Percentiles rank a stretch among this genome's conserved stretches.
Conservation (phyloP, 2,888 invertebrate genomes). For the Scaptomyza polygonia region DNA sequence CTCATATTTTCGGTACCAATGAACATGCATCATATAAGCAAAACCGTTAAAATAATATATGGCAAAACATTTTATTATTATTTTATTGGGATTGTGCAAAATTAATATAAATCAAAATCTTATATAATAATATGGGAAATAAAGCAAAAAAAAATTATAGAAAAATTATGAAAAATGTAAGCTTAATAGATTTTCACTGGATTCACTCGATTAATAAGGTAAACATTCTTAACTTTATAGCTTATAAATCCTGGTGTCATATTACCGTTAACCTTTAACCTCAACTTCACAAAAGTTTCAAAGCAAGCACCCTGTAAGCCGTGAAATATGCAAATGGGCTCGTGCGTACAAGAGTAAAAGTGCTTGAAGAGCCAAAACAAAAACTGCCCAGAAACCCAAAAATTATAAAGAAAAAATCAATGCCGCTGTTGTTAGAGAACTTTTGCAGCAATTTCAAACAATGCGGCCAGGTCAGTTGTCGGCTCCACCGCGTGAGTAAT, state of each 20-base stretch:
- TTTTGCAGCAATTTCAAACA: slow-evolving; percentile 46
- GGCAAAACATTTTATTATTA: too few relatives aligned
- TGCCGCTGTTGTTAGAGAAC: slow-evolving; percentile 43
- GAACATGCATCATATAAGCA: too few relatives aligned
- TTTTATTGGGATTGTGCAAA: too few relatives aligned
- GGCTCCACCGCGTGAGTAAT: slow-evolving; percentile 10
- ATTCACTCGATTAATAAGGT: too few relatives aligned
- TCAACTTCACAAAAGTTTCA: slow-evolving; percentile 17
- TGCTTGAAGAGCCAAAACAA: slow-evolving; percentile 34
- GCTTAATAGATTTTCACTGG: too few relatives aligned
- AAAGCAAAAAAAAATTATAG: not conserved
- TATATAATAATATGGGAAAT: too few relatives aligned
- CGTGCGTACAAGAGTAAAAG: slow-evolving; percentile 58
- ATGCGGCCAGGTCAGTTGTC: slow-evolving; percentile 51
- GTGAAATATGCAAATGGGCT: slow-evolving; percentile 65
- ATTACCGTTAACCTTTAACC: slow-evolving; percentile 18
- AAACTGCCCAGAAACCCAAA: slow-evolving; percentile 21
- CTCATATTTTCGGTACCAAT: too few relatives aligned
- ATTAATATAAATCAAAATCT: too few relatives aligned
- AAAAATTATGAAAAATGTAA: not conserved
- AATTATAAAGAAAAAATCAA: slow-evolving; percentile 58
- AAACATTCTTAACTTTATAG: not conserved
- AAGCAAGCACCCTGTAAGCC: slow-evolving; percentile 35
- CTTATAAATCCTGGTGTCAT: not conserved
- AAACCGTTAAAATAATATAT: too few relatives aligned